Base-by-base conservation (phyloP, 2,113 vertebrate species). In the Phalacrocorax carbo region DNA sequence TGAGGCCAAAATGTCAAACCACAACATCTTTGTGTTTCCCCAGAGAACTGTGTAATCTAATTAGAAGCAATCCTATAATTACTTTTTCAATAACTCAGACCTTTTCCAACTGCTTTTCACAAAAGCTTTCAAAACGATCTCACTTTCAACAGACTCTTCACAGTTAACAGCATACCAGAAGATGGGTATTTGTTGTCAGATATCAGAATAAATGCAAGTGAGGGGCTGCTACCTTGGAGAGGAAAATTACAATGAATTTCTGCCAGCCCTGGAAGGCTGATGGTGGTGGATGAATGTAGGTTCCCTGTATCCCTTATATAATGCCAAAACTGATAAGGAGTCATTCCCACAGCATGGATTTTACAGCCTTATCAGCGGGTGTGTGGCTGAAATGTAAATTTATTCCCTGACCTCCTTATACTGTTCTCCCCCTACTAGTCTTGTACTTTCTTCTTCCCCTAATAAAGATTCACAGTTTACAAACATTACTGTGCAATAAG, bases 31-130 rank as follows among this genome's bases (percentile, higher is more conserved):
- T 69, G 16, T 76, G 26, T 80, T 49, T 73, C 71, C 86, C 66
- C 20, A 55, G 58, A 84, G 88, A 93, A 79, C 23, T n/a, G 4
- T 79, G 48, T 60, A 36, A 91, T 81, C 69, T 89, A 87, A 91
- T 92, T 94, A 91, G 58, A 96, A 94, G 49, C 36, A 83, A 80
- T 69, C 46, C 38, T 77, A 30, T 87, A 91, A 94, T 83, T 92
- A 89, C 44, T 82, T 92, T 88, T 92, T 86, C 80, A 88, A 48
- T 90, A 91, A 75, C 30, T 89, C 88, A 89, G 68, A 73, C 26
- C 25, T 81, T 65, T 89, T 78, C 66, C 68, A 84, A 79, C 26
- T 78, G 26, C 54, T 79, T 93, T 66, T 42, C 61, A 65, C 60
- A 84, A 87, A 72, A 85, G 36, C 69, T 82, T 86, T 42, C 65